Evolutionary conservation across 2,888 invertebrate genomes (phyloP).

Genomic region (Liopterus haemorrhoidalis): DNA sequence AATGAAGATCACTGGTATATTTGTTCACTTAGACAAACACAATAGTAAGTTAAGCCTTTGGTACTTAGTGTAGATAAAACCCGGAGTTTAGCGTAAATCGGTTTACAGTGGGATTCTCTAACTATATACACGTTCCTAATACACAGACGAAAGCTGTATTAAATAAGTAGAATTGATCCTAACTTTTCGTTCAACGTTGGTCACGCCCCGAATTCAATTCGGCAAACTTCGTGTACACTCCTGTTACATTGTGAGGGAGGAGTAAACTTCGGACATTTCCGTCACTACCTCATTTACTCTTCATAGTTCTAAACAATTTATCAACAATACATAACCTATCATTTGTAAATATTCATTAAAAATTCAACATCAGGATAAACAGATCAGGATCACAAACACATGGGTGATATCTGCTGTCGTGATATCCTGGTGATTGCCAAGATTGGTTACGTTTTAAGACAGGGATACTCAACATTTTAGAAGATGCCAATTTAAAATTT

Average conservation of each 20-base stretch:
- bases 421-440: no score
- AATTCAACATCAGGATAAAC: no score
- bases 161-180: conserved; percentile 50
- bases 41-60: conserved; percentile 46
- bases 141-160: conserved; percentile 46
- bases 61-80: conserved; percentile 50
- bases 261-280: conserved; percentile 17
- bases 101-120: conserved; percentile 48
- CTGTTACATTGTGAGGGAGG: conserved; percentile 35
- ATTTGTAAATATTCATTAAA: no score
- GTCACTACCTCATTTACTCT: conserved; percentile 19
- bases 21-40: conserved; percentile 50
- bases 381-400: no score
- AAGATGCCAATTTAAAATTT: no score
- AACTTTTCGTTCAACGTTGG: conserved; percentile 47
- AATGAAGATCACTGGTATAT: conserved; percentile 49
- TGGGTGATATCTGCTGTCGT: no score
- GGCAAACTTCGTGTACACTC: conserved; percentile 33
- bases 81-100: conserved; percentile 49
- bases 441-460: no score
- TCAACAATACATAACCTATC: no score
- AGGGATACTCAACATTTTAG: no score
- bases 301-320: no score
- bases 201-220: conserved; percentile 39
- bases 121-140: conserved; percentile 50